A percentile compares a stretch with the other conserved stretches of the same genome.
These are phyloP conservation scores for Pseudanteris insignis DNA, from an alignment of 2,888 invertebrate species.

Conservation along the genomic window DNA sequence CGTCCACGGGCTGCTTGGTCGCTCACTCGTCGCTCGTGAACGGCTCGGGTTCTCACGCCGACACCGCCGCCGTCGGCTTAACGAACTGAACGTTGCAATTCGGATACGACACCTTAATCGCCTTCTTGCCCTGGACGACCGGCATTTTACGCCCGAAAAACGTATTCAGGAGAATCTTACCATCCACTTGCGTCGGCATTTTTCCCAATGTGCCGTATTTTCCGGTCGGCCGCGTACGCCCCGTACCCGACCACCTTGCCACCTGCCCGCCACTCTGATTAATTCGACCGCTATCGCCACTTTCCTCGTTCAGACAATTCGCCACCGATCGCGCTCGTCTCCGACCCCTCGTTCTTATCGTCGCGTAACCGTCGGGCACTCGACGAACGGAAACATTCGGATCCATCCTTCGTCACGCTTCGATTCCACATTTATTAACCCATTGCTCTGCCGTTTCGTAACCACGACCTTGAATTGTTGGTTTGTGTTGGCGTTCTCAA, in stretches of 20 bases:
- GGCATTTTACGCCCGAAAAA: slow-evolving; percentile 50
- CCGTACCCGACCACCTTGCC: slow-evolving; percentile 56
- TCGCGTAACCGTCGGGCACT: slow-evolving; percentile 87
- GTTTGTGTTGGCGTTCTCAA: too few species aligned
- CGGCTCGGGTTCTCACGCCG: too few species aligned
- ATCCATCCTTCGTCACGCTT: slow-evolving; percentile 50
- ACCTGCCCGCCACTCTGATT: slow-evolving; percentile 48
- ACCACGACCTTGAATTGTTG: too few species aligned
- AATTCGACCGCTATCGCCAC: slow-evolving; percentile 34
- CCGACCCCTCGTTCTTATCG: slow-evolving; percentile 75
- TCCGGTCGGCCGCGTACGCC: slow-evolving; percentile 50
- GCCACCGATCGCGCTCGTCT: slow-evolving; percentile 58
- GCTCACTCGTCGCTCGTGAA: too few species aligned
- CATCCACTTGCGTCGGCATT: slow-evolving; percentile 7
- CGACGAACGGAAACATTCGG: slow-evolving; percentile 65
- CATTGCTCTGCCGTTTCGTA: background rate
- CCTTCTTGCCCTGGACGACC: background rate
- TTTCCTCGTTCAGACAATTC: slow-evolving; percentile 58
- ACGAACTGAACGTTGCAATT: slow-evolving; percentile 25
- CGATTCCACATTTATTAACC: slow-evolving; percentile 3
- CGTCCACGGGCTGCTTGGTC: too few species aligned
- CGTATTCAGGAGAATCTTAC: slow-evolving; percentile 53
- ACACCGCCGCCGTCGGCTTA: slow-evolving; percentile 2
- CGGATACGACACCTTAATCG: background rate
- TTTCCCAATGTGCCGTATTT: slow-evolving; percentile 57